phyloP scores from a whole-genome alignment of 1,140 invertebrate species.

The Zaprionus davidi region DNA sequence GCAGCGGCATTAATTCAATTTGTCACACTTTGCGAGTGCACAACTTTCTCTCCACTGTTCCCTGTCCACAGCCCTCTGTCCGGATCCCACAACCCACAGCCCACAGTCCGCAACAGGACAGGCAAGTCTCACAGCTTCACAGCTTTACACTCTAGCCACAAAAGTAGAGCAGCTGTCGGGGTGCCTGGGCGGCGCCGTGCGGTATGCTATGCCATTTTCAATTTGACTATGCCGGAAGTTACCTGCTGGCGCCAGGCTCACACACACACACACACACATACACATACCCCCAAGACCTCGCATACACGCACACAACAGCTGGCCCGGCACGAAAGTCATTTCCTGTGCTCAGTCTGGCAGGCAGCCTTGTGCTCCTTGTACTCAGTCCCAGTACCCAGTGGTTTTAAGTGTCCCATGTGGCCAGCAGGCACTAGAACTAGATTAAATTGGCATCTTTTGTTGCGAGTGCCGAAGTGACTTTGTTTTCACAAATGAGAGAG shows the following conservation, averaged over 20 bases:
- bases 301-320: not conserved
- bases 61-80: not conserved
- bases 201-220: constrained; percentile 67
- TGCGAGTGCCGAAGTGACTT: constrained; percentile 70
- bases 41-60: constrained; percentile 23
- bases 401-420: constrained; percentile 83
- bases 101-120: constrained; percentile 15
- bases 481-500: constrained; percentile 75
- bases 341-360: constrained; percentile 58
- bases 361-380: constrained; percentile 14
- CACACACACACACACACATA: constrained; percentile 40
- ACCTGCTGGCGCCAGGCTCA: constrained; percentile 77
- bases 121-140: constrained; percentile 29
- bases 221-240: constrained; percentile 82
- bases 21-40: constrained; percentile 82
- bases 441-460: constrained; percentile 84
- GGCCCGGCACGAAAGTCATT: constrained; percentile 76
- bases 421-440: constrained; percentile 71
- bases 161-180: constrained; percentile 70
- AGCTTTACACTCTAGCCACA: constrained; percentile 81
- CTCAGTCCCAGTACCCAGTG: constrained; percentile 45
- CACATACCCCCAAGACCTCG: not conserved
- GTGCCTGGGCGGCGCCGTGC: constrained; percentile 25
- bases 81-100: not conserved
- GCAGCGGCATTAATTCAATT: constrained; percentile 82